Percentiles rank a stretch among this genome's conserved stretches.
Evolutionary conservation across 2,888 invertebrate species (phyloP).

Genomic region (Onchidella celtica): DNA sequence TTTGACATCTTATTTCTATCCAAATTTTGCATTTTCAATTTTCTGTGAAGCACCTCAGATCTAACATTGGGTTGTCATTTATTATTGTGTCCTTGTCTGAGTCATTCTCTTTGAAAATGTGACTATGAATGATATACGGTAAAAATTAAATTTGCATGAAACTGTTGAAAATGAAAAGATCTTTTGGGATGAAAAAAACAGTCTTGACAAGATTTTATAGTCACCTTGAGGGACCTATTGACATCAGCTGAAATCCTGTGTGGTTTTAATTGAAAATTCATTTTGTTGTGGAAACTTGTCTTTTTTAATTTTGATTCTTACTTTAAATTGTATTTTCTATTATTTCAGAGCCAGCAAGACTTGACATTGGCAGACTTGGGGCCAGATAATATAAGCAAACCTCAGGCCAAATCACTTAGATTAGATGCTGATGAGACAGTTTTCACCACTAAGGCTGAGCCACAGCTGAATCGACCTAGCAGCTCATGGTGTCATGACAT

Average conservation of each 20-base stretch:
- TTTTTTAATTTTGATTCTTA: not conserved
- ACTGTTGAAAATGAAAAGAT: not conserved
- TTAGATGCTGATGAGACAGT: constrained; percentile 47
- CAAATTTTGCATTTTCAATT: too few relatives aligned
- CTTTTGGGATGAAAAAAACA: not conserved
- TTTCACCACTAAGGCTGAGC: constrained; percentile 20
- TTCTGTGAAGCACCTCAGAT: too few relatives aligned
- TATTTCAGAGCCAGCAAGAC: constrained; percentile 71
- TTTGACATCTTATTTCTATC: too few relatives aligned
- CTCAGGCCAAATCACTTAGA: constrained; percentile 54
- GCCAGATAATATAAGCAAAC: constrained; percentile 65
- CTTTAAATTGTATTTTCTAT: not conserved
- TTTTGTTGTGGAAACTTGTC: not conserved
- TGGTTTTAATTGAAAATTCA: not conserved
- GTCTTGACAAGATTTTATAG: not conserved
- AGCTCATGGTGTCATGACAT: constrained; percentile 41
- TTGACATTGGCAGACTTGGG: constrained; percentile 68
- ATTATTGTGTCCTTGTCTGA: too few relatives aligned
- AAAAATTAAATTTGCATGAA: not conserved
- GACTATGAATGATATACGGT: not conserved
- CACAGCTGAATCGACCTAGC: constrained; percentile 33
- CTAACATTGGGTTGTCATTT: too few relatives aligned
- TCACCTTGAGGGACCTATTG: too few relatives aligned
- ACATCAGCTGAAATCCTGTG: too few relatives aligned
- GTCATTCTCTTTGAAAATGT: too few relatives aligned